Evolutionary conservation across 2,888 invertebrate genomes (phyloP).

Genomic region (Rhyacophila evoluta): DNA sequence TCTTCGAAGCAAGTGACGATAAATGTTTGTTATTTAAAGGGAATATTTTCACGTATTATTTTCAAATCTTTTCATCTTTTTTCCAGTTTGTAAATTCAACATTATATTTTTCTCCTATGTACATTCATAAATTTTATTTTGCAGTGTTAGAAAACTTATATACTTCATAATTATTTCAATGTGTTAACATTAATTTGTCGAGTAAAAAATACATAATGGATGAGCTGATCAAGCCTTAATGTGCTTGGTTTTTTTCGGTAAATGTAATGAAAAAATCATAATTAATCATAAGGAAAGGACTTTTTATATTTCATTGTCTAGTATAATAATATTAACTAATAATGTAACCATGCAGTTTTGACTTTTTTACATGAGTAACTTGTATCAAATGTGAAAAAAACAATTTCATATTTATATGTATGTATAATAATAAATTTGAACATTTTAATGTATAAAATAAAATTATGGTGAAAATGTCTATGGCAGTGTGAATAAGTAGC

Average conservation of each 20-base stretch:
- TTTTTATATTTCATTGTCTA: conserved; percentile 22
- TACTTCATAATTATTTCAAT: no score
- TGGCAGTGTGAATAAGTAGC: neutral
- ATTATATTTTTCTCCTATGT: no score
- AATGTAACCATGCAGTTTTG: conserved; percentile 1
- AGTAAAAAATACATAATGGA: neutral
- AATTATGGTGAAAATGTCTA: neutral
- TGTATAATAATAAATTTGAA: neutral
- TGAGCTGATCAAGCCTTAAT: neutral
- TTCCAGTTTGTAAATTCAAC: no score
- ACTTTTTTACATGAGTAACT: conserved; percentile 2
- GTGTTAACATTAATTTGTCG: no score
- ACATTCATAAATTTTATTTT: no score
- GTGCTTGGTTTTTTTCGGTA: conserved; percentile 3
- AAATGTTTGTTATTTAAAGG: no score
- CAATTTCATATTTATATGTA: neutral
- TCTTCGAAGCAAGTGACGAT: no score
- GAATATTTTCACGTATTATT: no score
- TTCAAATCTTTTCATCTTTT: no score
- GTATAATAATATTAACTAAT: neutral
- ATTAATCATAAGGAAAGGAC: conserved; percentile 7
- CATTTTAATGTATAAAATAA: neutral
- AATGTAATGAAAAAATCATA: neutral
- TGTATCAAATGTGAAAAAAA: neutral
- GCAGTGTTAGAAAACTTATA: no score